Evolutionary conservation across 2,888 invertebrate species (phyloP), one percentile per base, ranked within the genome.

Genomic region (Agrypnus murinus): DNA sequence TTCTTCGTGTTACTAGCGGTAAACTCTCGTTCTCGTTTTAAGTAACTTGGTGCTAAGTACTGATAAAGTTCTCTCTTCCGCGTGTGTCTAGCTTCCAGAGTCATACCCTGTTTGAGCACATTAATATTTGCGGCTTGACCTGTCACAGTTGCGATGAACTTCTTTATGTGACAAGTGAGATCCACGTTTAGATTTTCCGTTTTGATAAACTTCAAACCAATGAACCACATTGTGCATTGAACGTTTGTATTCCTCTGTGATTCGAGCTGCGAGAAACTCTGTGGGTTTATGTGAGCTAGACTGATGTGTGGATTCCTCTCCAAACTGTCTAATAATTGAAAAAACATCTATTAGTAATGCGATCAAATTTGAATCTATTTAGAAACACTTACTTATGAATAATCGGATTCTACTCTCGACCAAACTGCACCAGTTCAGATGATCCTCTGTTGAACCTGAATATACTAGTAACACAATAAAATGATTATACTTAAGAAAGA

Each of bases 361-460:
- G 5, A 25, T 25, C 2, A 25, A 25, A 25, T n/a, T n/a, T 5
- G 5, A 25, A 25, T 3, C 25, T 25, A 3, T 3, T 14, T 67
- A 75, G 73, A 1, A 19, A 58, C 12, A 75, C 87, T 88, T 83
- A 87, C 92, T 93, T 81, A 98, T 95, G 64, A 99, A 90, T 82
- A 96, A 92, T 58, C 99, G 89, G 77, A 99, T 94, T 88, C 97
- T 97, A 74, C 98, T 97, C 86, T 99, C 99, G 15, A 99, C 95
- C 75, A 98, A 90, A 1, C 98, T 98, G 82, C 95, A 94, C 98
- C 98, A 98, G 87, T 97, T 97, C 77, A 98, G 88, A 83, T 97
- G 97, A 83, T 97, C 96, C 76, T 95, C 95, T 5, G 93, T 87
- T 17, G 90, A 89, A 69, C 90, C 90, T 1, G 97, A 94, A 79